Conservation (phyloP, 2,113 vertebrate species). For the Nesoenas mayeri region DNA sequence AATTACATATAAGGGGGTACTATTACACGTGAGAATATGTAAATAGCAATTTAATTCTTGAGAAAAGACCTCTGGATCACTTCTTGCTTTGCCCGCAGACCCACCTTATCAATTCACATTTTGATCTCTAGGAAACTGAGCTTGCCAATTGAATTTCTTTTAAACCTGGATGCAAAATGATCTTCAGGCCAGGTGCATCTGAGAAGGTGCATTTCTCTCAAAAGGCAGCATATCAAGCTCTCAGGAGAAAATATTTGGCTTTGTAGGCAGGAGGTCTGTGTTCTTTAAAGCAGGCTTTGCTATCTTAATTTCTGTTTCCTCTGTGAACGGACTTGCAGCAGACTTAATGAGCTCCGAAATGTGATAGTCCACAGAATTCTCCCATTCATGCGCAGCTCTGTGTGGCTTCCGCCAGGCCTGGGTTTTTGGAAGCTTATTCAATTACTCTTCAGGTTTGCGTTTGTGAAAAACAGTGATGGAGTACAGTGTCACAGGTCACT, state of each 20-base stretch:
- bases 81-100: not conserved
- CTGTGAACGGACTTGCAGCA: not conserved
- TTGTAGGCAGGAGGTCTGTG: not conserved
- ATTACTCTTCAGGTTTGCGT: constrained; percentile 13
- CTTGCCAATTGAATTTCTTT: not conserved
- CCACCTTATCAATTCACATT: not conserved
- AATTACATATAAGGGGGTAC: not conserved
- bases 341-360: constrained; percentile 21
- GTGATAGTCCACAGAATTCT: not conserved
- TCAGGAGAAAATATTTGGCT: not conserved
- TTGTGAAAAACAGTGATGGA: constrained; percentile 7
- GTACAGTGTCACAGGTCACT: constrained; percentile 49
- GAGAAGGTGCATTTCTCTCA: not conserved
- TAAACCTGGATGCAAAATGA: not conserved
- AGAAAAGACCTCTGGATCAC: not conserved
- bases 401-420: constrained; percentile 27
- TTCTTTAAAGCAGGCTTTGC: not conserved
- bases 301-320: constrained; percentile 1
- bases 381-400: constrained; percentile 10
- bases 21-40: not conserved
- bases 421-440: constrained; percentile 49
- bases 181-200: not conserved
- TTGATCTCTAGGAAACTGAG: not conserved
- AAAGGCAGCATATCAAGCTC: not conserved
- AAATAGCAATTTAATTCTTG: not conserved